These are phyloP conservation scores for Dromiciops gliroides DNA, from an alignment of 2,113 vertebrate species.

Conservation along the genomic window DNA sequence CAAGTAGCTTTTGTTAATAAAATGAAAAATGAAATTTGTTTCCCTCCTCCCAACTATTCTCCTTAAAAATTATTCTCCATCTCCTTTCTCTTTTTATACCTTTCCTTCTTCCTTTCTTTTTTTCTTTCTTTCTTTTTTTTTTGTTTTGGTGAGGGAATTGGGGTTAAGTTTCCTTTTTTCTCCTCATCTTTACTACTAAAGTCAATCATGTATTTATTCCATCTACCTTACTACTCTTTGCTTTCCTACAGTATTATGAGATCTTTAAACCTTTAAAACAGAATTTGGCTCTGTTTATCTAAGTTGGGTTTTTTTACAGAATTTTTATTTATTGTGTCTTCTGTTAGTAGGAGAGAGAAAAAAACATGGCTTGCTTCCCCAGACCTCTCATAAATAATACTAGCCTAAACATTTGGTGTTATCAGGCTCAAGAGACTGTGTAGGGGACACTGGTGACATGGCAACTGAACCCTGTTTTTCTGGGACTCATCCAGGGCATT, in stretches of 20 bases:
- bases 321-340: neutral
- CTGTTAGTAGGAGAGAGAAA: neutral
- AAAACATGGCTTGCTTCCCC: neutral
- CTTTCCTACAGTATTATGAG: neutral
- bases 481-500: neutral
- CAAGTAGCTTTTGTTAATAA: neutral
- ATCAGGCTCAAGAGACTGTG: neutral
- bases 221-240: neutral
- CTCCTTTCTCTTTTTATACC: neutral
- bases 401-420: neutral
- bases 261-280: neutral
- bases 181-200: fast-evolving
- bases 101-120: fast-evolving
- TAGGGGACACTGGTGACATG: neutral
- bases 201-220: too few species aligned
- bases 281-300: neutral
- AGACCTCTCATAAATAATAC: neutral
- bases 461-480: neutral
- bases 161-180: too few species aligned
- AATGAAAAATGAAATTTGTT: neutral
- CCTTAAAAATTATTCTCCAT: fast-evolving
- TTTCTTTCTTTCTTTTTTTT: fast-evolving
- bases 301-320: neutral
- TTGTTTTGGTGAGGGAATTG: too few species aligned
- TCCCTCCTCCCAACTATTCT: neutral